Conservation (phyloP, 2,113 vertebrate species). For the Gymnorhina tibicen region DNA sequence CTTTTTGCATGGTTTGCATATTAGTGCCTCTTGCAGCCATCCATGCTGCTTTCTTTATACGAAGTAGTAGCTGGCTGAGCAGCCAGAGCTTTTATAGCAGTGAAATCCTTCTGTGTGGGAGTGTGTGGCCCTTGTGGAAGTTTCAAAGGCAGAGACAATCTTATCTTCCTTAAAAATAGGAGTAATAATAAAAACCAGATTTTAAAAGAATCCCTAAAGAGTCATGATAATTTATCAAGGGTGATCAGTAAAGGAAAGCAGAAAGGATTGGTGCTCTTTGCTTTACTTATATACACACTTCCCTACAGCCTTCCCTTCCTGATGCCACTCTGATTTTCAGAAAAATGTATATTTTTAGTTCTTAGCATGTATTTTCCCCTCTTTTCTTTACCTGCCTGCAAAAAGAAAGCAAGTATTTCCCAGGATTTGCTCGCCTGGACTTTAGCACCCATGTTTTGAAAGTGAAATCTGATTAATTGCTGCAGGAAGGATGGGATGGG, state of each 20-base stretch:
- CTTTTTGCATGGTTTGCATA: fast-evolving
- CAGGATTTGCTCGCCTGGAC: background rate
- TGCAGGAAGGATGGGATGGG: background rate
- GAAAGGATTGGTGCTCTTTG: background rate
- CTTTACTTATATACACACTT: background rate
- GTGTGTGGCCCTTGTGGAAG: background rate
- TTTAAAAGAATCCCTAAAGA: background rate
- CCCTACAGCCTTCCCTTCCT: background rate
- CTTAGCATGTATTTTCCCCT: background rate
- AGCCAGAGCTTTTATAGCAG: background rate
- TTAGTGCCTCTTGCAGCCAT: background rate
- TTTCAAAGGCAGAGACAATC: background rate
- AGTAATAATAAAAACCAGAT: background rate
- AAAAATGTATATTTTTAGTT: background rate
- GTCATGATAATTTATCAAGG: background rate
- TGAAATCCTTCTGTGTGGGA: background rate
- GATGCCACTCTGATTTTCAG: background rate
- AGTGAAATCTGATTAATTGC: background rate
- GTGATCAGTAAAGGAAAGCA: background rate
- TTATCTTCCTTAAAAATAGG: background rate
- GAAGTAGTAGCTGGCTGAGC: background rate
- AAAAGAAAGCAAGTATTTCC: background rate
- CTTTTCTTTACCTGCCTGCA: background rate
- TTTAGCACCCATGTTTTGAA: background rate
- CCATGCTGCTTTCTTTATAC: background rate